Base-by-base conservation (phyloP, 1,140 invertebrate species). In the Brachionus koreanus region DNA sequence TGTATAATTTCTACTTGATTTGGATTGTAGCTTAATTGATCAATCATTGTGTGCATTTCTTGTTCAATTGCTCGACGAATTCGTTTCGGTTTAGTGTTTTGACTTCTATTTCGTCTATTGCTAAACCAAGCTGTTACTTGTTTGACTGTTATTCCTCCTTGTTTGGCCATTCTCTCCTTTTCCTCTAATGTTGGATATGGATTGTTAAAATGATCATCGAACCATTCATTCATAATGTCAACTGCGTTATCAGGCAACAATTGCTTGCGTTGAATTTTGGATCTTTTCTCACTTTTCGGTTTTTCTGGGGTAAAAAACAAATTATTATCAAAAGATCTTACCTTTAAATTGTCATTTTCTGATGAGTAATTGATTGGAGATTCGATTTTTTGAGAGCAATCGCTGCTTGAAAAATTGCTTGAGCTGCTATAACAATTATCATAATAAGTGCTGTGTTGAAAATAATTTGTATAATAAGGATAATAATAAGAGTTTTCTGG, bases 41-140 rank as follows among this genome's bases (percentile, higher is more conserved):
- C 49, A n/a, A 49, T 49, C n/a, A 77, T 52, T 33, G 29, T 10
- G 10, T 39, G 13, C 43, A 77, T 52, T 12, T 77, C 75, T 39
- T 77, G 49, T n/a, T 63, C 52, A n/a, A 81, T 25, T 13, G 33
- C 49, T 23, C 77, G 77, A 7, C 33, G 33, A 1, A 43, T 61
- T 33, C 86, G 84, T 83, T 87, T 87, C 16, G 87, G 87, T 23
- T 85, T 85, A 5, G 87, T 87, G 83, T 87, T 87, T 82, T 87
- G 85, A 69, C 84, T 86, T 25, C 87, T 84, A 79, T 87, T 87
- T 42, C 87, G 84, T 83, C 87, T 87, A 83, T 87, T 87, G 3
- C 86, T 85, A 82, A 87, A 87, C 87, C 87, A 87, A 2, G 86
- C 86, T 82, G 87, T 87, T 12, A 87, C 87, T 83, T 87, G 85